These are phyloP conservation scores for Adrianichthys oophorus DNA, from an alignment of 2,797 vertebrate species.

Conservation along the genomic window DNA sequence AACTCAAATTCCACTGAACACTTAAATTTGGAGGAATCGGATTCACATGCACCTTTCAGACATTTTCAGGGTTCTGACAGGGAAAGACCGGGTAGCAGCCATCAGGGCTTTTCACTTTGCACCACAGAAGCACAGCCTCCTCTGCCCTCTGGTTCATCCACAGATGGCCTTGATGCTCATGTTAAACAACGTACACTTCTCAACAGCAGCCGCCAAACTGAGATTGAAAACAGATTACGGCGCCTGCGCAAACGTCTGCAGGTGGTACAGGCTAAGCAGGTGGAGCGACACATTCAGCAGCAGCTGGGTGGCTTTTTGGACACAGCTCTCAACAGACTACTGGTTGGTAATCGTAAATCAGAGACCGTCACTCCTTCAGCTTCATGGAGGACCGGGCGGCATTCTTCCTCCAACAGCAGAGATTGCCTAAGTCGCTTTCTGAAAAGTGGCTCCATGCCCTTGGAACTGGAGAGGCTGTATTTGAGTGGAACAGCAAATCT, in stretches of 20 bases:
- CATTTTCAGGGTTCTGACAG: slow-evolving; percentile 42
- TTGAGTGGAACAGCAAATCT: slow-evolving; percentile 89
- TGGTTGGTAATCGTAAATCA: slow-evolving; percentile 73
- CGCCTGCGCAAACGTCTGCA: slow-evolving; percentile 93
- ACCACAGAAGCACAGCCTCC: slow-evolving; percentile 42
- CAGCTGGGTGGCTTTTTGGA: slow-evolving; percentile 94
- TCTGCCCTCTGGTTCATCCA: slow-evolving; percentile 53
- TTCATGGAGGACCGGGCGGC: slow-evolving; percentile 77
- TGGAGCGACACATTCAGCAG: slow-evolving; percentile 95
- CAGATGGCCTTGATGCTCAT: slow-evolving; percentile 81
- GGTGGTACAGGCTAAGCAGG: slow-evolving; percentile 97
- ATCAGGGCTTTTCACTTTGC: slow-evolving; percentile 48
- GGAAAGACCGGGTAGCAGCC: slow-evolving; percentile 63
- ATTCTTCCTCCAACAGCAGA: slow-evolving; percentile 83
- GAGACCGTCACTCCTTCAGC: slow-evolving; percentile 50
- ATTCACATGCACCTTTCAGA: slow-evolving; percentile 48
- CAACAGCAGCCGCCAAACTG: slow-evolving; percentile 83
- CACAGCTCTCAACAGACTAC: slow-evolving; percentile 83
- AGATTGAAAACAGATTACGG: slow-evolving; percentile 90
- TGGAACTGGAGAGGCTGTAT: slow-evolving; percentile 90
- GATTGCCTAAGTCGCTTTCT: slow-evolving; percentile 86
- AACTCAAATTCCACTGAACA: slow-evolving; percentile 53
- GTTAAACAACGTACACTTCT: slow-evolving; percentile 86
- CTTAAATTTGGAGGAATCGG: slow-evolving; percentile 44
- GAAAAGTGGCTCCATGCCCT: slow-evolving; percentile 86